Conservation (phyloP, 1,140 invertebrate species). For the Ectropis grisescens region DNA sequence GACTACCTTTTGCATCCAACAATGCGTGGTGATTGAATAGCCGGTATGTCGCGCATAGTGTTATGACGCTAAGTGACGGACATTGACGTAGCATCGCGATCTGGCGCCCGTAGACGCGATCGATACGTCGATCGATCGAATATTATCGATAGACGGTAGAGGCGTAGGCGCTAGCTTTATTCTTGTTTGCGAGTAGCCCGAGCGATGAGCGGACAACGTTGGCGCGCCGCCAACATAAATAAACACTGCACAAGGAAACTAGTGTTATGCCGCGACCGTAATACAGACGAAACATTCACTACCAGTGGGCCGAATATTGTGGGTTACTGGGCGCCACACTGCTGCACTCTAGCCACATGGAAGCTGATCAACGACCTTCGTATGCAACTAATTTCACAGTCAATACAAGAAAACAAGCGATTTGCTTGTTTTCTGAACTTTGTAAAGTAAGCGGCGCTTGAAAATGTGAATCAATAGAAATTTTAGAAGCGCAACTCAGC, state of each 20-base stretch:
- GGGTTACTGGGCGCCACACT: constrained; percentile 64
- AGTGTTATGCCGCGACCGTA: constrained; percentile 67
- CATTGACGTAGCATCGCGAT: constrained; percentile 35
- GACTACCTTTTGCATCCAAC: constrained; percentile 28
- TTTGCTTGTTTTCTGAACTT: too few species aligned
- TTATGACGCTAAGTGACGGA: constrained; percentile 50
- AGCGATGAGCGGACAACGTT: constrained; percentile 54
- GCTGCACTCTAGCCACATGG: too few species aligned
- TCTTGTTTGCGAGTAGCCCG: constrained; percentile 36
- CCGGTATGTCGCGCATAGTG: constrained; percentile 15
- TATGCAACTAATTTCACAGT: too few species aligned
- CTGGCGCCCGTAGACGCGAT: constrained; percentile 25
- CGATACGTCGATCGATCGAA: constrained; percentile 40
- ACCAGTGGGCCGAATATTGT: constrained; percentile 63
- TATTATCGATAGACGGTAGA: constrained; percentile 33
- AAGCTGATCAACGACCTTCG: background rate
- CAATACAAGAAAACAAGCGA: too few species aligned
- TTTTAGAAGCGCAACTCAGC: too few species aligned
- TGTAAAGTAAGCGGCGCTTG: too few species aligned
- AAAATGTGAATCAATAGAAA: too few species aligned
- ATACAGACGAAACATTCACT: constrained; percentile 66
- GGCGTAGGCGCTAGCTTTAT: constrained; percentile 43
- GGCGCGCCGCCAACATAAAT: constrained; percentile 58
- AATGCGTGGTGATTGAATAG: constrained; percentile 31
- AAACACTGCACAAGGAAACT: constrained; percentile 68